phyloP scores from a whole-genome alignment of 92 coral and sea anemone species.

The Anthopleura xanthogrammica region DNA sequence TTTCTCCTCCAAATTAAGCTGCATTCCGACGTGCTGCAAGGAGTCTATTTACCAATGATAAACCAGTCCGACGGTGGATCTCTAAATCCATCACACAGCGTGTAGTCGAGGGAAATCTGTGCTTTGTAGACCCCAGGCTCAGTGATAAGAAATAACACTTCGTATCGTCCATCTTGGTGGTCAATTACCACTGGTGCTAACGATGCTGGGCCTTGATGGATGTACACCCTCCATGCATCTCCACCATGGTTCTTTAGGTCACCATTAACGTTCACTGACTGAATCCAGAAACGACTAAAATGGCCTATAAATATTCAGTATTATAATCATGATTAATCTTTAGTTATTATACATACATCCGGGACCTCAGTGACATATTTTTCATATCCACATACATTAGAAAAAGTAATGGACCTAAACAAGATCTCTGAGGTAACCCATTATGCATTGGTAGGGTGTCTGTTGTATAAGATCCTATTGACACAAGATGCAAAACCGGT shows the following conservation, averaged over 20 bases:
- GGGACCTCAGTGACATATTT: too few species aligned
- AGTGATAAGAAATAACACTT: slow-evolving; percentile 56
- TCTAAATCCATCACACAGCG: slow-evolving; percentile 75
- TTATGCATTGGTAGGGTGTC: too few species aligned
- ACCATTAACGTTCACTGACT: slow-evolving; percentile 55
- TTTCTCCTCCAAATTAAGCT: too few species aligned
- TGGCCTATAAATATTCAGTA: neutral
- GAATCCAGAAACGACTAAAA: slow-evolving; percentile 64
- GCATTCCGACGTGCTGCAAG: too few species aligned
- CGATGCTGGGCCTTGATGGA: slow-evolving; percentile 59
- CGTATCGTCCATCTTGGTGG: slow-evolving; percentile 62
- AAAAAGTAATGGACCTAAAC: too few species aligned
- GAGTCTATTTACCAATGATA: slow-evolving; percentile 47
- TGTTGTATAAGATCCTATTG: too few species aligned
- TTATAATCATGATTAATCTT: neutral
- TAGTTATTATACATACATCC: too few species aligned
- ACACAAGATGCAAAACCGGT: too few species aligned
- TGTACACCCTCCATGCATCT: slow-evolving; percentile 77
- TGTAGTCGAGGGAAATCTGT: slow-evolving; percentile 60
- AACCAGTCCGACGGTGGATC: slow-evolving; percentile 75
- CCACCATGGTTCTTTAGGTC: slow-evolving; percentile 55
- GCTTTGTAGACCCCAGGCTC: slow-evolving; percentile 70
- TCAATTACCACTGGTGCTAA: slow-evolving; percentile 73
- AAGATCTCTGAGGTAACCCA: too few species aligned
- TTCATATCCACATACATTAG: too few species aligned